A percentile compares a stretch with the other conserved stretches of the same genome.
phyloP scores from a whole-genome alignment of 2,888 invertebrate species.

The Agrilus biguttatus region DNA sequence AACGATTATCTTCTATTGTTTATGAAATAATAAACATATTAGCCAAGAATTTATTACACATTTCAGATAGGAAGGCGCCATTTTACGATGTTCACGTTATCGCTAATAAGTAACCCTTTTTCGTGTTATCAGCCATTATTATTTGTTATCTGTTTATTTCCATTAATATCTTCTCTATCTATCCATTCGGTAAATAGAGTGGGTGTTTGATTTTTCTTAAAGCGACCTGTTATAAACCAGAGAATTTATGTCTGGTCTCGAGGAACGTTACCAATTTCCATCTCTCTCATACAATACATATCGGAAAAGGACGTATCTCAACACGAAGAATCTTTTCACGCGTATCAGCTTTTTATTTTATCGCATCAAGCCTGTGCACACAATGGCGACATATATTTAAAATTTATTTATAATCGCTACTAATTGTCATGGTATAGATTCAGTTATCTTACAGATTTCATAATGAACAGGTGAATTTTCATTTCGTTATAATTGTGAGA shows the following conservation, averaged over 20 bases:
- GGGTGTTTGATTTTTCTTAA: constrained; percentile 9
- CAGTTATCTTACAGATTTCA: constrained; percentile 6
- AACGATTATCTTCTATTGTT: too few species aligned
- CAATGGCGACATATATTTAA: constrained; percentile 8
- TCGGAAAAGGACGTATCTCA: too few species aligned
- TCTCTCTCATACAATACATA: too few species aligned
- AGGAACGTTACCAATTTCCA: too few species aligned
- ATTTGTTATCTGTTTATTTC: constrained; percentile 13
- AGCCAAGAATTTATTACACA: too few species aligned
- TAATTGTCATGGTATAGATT: constrained; percentile 10
- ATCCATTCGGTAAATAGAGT: constrained; percentile 7
- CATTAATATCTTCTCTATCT: constrained; percentile 12
- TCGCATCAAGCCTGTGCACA: background rate
- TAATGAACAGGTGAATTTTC: constrained; percentile 4
- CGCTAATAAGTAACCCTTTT: background rate
- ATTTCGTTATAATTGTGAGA: too few species aligned
- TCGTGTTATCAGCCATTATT: constrained; percentile 12
- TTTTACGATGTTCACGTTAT: constrained; percentile 1
- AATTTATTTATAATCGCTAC: constrained; percentile 9
- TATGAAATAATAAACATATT: constrained; percentile 3
- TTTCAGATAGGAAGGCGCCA: constrained; percentile 3
- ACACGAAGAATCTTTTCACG: too few species aligned
- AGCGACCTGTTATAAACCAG: too few species aligned
- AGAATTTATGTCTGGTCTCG: too few species aligned
- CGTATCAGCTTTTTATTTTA: too few species aligned